These are phyloP conservation scores for Syngnathoides biaculeatus DNA, from an alignment of 2,113 vertebrate genomes.

Conservation along the genomic window DNA sequence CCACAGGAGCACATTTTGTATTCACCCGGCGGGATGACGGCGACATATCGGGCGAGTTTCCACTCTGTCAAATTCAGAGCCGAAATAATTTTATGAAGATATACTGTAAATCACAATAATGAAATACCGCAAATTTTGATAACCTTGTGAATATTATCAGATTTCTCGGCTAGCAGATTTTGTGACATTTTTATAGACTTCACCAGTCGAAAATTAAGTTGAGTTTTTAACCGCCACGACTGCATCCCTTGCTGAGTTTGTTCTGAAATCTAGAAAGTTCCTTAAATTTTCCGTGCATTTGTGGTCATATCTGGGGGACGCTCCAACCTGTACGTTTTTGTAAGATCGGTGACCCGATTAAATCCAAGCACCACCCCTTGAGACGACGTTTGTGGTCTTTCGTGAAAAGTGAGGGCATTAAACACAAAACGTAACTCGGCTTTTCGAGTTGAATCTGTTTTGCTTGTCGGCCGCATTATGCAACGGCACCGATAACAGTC, in stretches of 20 bases:
- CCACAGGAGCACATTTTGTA: background rate
- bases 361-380: slow-evolving; percentile 58
- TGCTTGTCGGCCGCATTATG: slow-evolving; percentile 10
- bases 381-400: background rate
- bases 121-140: background rate
- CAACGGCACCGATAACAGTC: slow-evolving; percentile 16
- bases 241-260: background rate
- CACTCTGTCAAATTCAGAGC: background rate
- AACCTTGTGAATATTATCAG: background rate
- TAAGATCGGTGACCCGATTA: slow-evolving; percentile 71
- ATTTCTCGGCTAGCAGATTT: background rate
- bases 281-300: background rate
- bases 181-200: background rate
- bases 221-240: background rate
- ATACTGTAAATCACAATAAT: background rate
- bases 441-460: slow-evolving; percentile 22
- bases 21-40: background rate
- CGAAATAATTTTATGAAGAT: background rate
- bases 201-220: background rate
- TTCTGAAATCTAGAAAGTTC: background rate
- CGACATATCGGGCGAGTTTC: too few species aligned
- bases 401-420: background rate
- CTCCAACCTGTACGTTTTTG: slow-evolving; percentile 73
- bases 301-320: slow-evolving; percentile 21
- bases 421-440: too few species aligned